Conservation (phyloP, 2,113 vertebrate species). For the Epinephelus fuscoguttatus region DNA sequence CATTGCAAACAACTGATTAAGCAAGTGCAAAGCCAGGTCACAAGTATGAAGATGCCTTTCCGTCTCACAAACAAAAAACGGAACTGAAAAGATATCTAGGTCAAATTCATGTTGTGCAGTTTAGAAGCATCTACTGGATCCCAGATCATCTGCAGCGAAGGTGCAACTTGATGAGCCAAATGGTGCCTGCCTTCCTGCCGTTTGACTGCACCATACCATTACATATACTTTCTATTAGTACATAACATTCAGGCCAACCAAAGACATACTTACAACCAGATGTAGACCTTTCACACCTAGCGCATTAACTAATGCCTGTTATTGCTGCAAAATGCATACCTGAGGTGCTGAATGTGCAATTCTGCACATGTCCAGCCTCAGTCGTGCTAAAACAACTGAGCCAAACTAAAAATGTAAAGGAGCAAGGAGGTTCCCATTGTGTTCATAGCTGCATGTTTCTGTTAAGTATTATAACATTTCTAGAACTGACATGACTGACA, state of each 20-base stretch:
- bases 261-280: background rate
- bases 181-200: background rate
- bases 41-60: background rate
- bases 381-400: background rate
- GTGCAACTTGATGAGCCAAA: background rate
- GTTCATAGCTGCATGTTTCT: background rate
- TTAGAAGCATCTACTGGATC: background rate
- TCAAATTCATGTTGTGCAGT: background rate
- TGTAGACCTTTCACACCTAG: background rate
- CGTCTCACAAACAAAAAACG: background rate
- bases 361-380: background rate
- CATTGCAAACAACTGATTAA: conserved; percentile 10
- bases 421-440: background rate
- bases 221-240: background rate
- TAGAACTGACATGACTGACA: background rate
- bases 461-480: background rate
- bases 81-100: background rate
- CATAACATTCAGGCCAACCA: background rate
- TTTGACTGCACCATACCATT: conserved; percentile 10
- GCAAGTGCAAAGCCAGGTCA: background rate
- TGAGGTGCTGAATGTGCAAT: background rate
- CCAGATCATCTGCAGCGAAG: conserved; percentile 15
- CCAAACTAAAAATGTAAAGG: background rate
- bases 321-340: background rate
- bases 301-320: background rate